Evolutionary conservation across 2,888 invertebrate species (phyloP).

Genomic region (Caenorhabditis angaria): DNA sequence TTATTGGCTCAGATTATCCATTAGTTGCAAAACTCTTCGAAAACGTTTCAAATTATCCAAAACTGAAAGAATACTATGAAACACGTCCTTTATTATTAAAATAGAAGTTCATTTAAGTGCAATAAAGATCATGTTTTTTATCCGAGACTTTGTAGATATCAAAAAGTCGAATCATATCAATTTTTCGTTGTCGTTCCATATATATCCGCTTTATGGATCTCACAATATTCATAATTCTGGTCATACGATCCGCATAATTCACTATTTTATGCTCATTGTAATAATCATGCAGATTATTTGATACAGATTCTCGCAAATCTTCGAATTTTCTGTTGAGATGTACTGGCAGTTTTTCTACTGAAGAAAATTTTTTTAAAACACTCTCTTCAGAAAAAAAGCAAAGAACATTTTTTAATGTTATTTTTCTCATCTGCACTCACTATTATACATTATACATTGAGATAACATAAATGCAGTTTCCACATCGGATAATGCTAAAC

Average conservation of each 20-base stretch:
- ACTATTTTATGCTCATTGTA: neutral
- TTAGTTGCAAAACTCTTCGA: no score
- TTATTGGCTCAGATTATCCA: no score
- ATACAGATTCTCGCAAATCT: constrained; percentile 23
- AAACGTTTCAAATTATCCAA: no score
- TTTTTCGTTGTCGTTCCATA: constrained; percentile 17
- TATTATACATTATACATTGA: constrained; percentile 27
- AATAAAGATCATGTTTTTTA: constrained; percentile 6
- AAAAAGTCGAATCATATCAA: constrained; percentile 24
- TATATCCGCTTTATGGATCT: constrained; percentile 19
- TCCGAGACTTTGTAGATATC: constrained; percentile 32
- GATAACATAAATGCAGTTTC: constrained; percentile 24
- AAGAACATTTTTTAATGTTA: no score
- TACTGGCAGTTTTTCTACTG: constrained; percentile 16
- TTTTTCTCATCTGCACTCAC: no score
- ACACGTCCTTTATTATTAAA: no score
- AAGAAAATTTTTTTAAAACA: neutral
- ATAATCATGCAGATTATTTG: constrained; percentile 7
- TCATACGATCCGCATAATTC: constrained; percentile 22
- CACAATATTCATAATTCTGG: constrained; percentile 18
- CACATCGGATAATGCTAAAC: constrained; percentile 26
- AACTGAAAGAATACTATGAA: no score
- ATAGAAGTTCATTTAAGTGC: neutral
- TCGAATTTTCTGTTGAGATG: constrained; percentile 18
- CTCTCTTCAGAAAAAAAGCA: constrained; percentile 25